These are phyloP conservation scores for Labrus mixtus DNA, from an alignment of 2,113 vertebrate genomes.

Conservation along the genomic window DNA sequence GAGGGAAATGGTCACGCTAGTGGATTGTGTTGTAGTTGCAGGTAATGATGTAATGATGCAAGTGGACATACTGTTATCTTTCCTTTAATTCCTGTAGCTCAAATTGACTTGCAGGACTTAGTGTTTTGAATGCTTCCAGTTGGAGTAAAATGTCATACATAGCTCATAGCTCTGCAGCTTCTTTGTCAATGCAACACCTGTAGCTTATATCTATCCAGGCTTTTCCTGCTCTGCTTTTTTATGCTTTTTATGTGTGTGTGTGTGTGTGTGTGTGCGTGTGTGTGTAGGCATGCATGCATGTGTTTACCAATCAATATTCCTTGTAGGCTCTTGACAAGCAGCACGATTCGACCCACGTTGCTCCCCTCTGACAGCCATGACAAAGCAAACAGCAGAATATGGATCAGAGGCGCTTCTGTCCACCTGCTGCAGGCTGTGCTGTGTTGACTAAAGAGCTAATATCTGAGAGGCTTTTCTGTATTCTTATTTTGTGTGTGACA, in stretches of 20 bases:
- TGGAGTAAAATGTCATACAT: too few species aligned
- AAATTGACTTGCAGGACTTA: too few species aligned
- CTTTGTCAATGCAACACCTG: not conserved
- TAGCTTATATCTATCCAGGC: not conserved
- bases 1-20: too few species aligned
- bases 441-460: constrained; percentile 33
- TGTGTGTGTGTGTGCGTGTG: not conserved
- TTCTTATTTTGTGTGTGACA: not conserved
- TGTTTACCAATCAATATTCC: constrained; percentile 52
- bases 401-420: constrained; percentile 36
- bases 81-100: too few species aligned
- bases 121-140: too few species aligned
- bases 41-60: too few species aligned
- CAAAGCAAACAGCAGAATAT: constrained; percentile 59
- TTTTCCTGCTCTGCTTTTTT: not conserved
- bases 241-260: not conserved
- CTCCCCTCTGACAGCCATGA: constrained; percentile 43
- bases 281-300: not conserved
- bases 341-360: constrained; percentile 38
- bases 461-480: constrained; percentile 2
- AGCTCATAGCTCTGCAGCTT: not conserved
- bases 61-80: too few species aligned
- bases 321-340: not conserved
- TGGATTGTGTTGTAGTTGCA: too few species aligned
- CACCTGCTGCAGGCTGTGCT: constrained; percentile 19